These are phyloP conservation scores for Sphenopsis melanotis DNA, from an alignment of 2,797 vertebrate genomes.

Conservation along the genomic window DNA sequence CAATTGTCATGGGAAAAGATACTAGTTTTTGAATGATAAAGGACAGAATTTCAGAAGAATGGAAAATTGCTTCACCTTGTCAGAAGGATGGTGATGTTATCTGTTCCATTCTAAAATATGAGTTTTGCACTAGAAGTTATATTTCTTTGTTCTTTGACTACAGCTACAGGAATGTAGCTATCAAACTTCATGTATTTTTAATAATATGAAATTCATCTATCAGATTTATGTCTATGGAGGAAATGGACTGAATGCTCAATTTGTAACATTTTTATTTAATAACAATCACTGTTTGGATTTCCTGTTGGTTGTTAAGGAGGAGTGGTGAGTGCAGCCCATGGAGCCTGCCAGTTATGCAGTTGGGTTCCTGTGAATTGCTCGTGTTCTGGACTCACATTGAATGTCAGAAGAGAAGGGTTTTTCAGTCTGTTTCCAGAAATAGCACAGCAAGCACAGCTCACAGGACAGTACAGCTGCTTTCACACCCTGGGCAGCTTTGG, in stretches of 20 bases:
- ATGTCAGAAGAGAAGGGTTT: background rate
- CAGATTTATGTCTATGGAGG: background rate
- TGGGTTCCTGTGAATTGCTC: background rate
- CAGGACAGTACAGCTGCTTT: background rate
- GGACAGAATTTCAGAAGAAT: background rate
- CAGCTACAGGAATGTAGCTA: background rate
- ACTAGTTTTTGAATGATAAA: background rate
- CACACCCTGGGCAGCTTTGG: background rate
- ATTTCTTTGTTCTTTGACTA: background rate
- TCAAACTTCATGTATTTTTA: background rate
- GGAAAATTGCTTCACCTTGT: background rate
- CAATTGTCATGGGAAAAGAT: background rate
- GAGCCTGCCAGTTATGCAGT: background rate
- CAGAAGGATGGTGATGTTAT: background rate
- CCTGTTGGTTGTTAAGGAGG: background rate
- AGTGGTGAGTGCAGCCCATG: accelerated
- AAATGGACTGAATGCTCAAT: background rate
- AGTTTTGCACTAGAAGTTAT: background rate
- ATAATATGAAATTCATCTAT: background rate
- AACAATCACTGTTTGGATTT: background rate
- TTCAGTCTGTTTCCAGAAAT: background rate
- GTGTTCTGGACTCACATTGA: background rate
- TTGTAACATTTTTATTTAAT: background rate
- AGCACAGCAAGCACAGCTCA: background rate
- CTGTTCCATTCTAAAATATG: background rate